Conservation (phyloP, 2,797 vertebrate genomes). For the Carapus acus region DNA sequence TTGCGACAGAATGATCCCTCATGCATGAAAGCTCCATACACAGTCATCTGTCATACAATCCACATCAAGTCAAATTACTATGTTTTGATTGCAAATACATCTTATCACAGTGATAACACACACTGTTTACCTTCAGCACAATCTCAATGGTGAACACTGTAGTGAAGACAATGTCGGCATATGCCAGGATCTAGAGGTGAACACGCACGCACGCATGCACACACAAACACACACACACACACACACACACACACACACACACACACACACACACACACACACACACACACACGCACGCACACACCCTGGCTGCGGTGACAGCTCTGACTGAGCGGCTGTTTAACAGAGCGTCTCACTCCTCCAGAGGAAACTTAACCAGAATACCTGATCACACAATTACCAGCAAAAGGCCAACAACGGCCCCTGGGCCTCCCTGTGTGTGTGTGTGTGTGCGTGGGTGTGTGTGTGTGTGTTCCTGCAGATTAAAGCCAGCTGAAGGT, state of each 20-base stretch:
- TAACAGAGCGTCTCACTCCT: constrained; percentile 48
- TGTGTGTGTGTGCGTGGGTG: not conserved
- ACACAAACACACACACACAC: constrained; percentile 13
- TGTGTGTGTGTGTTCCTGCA: constrained; percentile 6
- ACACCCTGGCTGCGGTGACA: constrained; percentile 25
- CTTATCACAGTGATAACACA: no score
- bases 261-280: constrained; percentile 1
- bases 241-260: not conserved
- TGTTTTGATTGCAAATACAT: no score
- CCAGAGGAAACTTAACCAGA: constrained; percentile 54
- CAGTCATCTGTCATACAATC: constrained; percentile 82
- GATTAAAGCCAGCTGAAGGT: no score
- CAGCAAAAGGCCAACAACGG: constrained; percentile 56
- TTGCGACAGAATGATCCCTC: constrained; percentile 97
- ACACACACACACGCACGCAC: not conserved
- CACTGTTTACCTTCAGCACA: constrained; percentile 89
- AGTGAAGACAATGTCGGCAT: constrained; percentile 94
- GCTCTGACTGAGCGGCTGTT: constrained; percentile 50
- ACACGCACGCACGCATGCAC: constrained; percentile 11
- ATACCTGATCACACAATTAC: constrained; percentile 60
- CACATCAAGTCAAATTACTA: not conserved
- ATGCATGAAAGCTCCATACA: constrained; percentile 94
- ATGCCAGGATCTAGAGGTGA: constrained; percentile 81
- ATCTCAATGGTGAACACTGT: constrained; percentile 97
- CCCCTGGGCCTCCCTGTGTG: constrained; percentile 25